Base-by-base conservation (phyloP, 2,888 invertebrate genomes). In the Limenitis camilla region DNA sequence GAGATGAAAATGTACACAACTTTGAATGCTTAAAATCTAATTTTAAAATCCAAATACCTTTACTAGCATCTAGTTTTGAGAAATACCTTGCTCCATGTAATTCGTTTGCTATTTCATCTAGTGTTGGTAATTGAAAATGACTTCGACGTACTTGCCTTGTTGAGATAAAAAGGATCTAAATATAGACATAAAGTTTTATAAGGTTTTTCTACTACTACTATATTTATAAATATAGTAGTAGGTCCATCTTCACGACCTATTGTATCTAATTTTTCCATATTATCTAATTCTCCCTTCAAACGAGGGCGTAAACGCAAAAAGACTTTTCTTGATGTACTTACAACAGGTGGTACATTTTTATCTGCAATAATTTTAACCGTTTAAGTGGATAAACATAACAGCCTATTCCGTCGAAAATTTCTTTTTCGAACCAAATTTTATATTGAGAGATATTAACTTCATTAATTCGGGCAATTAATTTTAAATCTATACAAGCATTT, bases 181-280 rank as follows among this genome's bases (percentile, higher is more conserved):
- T 40, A 48, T 7, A 48, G 4, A 6, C 49, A 50, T 52, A 53
- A 50, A 57, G 50, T 52, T 40, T 40, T 40, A 27, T 40, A 6
- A 6, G 30, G 29, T 29, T 40, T 40, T 9, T 40, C 40, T 6
- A 40, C 40, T n/a, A 40, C 29, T n/a, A 40, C 40, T 29, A 19
- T 19, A 19, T 19, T 19, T 19, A 19, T 19, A 19, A 19, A 19
- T 19, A n/a, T n/a, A n/a, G n/a, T 3, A 19, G 19, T 19, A 19
- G 19, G 19, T 19, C 3, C 19, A 19, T 19, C 19, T 19, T 19
- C 29, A n/a, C n/a, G 8, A 5, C 4, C 9, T 28, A 40, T 40
- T n/a, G 28, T 40, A 29, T 27, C 7, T 40, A 40, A 40, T n/a
- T 29, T 40, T n/a, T n/a, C 40, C 40, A 40, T 40, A 40, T 40